Evolutionary conservation across 2,888 invertebrate species (phyloP).

Genomic region (Invenusta paracnida): DNA sequence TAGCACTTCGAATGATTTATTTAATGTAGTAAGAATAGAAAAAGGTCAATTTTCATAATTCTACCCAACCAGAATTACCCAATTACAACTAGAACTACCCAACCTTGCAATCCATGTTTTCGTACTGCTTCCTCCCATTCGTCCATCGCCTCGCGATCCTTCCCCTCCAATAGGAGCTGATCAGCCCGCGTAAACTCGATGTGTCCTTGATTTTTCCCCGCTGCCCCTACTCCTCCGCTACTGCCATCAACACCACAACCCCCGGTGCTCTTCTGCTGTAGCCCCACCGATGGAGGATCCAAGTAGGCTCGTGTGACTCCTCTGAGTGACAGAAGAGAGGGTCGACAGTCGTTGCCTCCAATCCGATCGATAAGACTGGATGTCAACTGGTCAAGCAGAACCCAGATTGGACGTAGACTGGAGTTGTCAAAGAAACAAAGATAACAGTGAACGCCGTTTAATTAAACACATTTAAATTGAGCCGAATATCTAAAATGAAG

Average conservation of each 20-base stretch:
- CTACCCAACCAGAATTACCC: no score
- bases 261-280: not conserved
- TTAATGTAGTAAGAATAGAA: no score
- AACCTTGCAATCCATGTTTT: no score
- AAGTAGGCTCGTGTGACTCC: not conserved
- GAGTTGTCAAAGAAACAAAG: no score
- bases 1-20: no score
- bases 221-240: no score
- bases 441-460: no score
- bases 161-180: constrained; percentile 6
- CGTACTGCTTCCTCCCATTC: constrained; percentile 20
- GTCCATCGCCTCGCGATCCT: constrained; percentile 30
- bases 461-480: no score
- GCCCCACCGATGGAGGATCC: no score
- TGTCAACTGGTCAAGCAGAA: not conserved
- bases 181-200: not conserved
- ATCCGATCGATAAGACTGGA: not conserved
- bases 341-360: not conserved
- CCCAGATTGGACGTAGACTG: not conserved
- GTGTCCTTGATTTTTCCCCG: not conserved
- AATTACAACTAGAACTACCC: no score
- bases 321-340: not conserved
- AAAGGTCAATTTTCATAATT: no score
- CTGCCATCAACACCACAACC: not conserved
- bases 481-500: no score